Evolutionary conservation across 2,797 vertebrate genomes (phyloP).

Genomic region (Danio aesculapii): DNA sequence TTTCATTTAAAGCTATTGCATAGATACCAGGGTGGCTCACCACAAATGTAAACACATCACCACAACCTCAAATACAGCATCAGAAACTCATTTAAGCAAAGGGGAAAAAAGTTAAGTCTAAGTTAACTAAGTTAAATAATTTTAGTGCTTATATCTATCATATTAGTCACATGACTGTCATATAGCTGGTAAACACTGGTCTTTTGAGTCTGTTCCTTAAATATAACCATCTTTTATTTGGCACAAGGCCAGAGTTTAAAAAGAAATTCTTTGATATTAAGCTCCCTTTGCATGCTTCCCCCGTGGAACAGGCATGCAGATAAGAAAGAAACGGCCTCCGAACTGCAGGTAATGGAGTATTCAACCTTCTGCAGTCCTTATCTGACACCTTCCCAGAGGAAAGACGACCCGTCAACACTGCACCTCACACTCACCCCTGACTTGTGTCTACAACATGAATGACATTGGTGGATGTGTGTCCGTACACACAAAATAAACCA

Average conservation of each 20-base stretch:
- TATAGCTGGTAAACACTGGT: background rate
- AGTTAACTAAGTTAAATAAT: constrained; percentile 1
- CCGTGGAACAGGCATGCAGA: constrained; percentile 72
- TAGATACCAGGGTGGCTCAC: background rate
- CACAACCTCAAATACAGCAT: constrained; percentile 6
- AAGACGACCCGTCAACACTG: constrained; percentile 60
- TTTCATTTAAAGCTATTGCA: background rate
- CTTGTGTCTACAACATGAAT: constrained; percentile 34
- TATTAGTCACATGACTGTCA: background rate
- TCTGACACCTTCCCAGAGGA: constrained; percentile 73
- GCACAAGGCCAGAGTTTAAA: constrained; percentile 69
- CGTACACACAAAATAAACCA: constrained; percentile 50
- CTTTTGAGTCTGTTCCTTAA: constrained; percentile 14
- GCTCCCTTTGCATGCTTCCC: constrained; percentile 63
- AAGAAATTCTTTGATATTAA: constrained; percentile 76
- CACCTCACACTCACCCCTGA: constrained; percentile 58
- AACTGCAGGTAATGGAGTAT: constrained; percentile 69
- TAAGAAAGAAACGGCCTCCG: constrained; percentile 60
- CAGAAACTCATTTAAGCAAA: background rate
- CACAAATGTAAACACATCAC: background rate
- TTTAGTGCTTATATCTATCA: background rate
- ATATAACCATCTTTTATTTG: constrained; percentile 61
- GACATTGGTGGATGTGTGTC: constrained; percentile 57
- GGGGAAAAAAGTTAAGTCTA: background rate
- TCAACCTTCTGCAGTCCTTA: constrained; percentile 77